Base-by-base conservation (phyloP, 2,113 vertebrate species). In the Clinocottus analis region DNA sequence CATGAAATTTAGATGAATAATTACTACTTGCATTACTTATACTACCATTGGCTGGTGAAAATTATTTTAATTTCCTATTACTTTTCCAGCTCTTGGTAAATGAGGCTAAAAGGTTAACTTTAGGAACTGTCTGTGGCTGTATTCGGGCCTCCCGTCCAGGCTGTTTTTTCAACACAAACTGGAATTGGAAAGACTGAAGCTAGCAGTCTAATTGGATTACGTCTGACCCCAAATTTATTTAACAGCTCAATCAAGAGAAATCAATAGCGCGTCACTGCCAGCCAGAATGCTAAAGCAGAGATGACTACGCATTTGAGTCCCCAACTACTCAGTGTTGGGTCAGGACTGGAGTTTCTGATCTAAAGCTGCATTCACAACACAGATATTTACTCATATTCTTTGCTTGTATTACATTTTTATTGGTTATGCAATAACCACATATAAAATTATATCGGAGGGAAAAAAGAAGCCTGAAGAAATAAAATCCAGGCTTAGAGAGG, bases 181-280 rank as follows among this genome's bases (percentile, higher is more conserved):
- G n/a, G n/a, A n/a, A n/a, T n/a, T 39, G 43, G 72, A 81, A 79
- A 82, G 85, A 80, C 61, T 2, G 79, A 63, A 41, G 79, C 84
- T 69, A 51, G 77, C 61, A 63, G 69, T 69, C 76, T 85, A 90
- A 87, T 86, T 82, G 75, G 74, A 85, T 83, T 75, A 85, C 4
- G 29, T 72, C 82, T 62, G 61, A 84, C 59, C 83, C 73, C 17
- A 85, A 86, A 90, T 88, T 84, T 80, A 91, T 87, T 89, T 86
- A 90, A 91, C 86, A 86, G 83, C 87, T 89, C 84, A 89, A 85
- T 89, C 87, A 85, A 87, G 84, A 78, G 72, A 71, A 88, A 92
- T 90, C 90, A 89, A 92, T 89, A 80, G 41, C 63, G 80, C 70
- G 25, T 51, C 64, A 5, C 61, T 55, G 75, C 80, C 43, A 33